phyloP scores from a whole-genome alignment of 2,888 invertebrate species.

The Lasioglossum marginatum region DNA sequence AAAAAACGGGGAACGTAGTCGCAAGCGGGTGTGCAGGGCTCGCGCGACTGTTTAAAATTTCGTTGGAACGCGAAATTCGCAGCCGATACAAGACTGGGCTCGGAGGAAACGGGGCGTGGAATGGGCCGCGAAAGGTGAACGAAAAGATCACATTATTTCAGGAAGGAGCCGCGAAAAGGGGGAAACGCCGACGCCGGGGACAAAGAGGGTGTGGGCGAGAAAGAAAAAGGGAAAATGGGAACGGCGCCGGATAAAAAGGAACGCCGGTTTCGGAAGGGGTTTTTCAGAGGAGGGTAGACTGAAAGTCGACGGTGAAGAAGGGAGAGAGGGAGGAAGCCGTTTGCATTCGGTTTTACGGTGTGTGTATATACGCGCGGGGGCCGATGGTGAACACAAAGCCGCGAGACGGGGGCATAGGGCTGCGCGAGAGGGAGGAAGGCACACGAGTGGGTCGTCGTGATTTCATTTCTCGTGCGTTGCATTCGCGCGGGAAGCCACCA shows the following conservation, averaged over 20 bases:
- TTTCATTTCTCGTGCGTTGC: constrained; percentile 70
- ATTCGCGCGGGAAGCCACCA: constrained; percentile 70
- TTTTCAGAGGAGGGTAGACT: constrained; percentile 11
- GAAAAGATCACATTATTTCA: constrained; percentile 56
- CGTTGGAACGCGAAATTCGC: constrained; percentile 45
- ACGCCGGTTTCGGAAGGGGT: constrained; percentile 9
- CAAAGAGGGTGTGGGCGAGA: constrained; percentile 26
- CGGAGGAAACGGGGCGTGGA: constrained; percentile 22
- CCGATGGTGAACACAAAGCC: constrained; percentile 34
- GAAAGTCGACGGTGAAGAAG: constrained; percentile 20
- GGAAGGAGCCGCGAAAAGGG: constrained; percentile 39
- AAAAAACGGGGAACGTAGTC: background rate
- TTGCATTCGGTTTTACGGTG: constrained; percentile 32
- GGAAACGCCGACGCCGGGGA: constrained; percentile 28
- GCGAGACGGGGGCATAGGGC: constrained; percentile 4
- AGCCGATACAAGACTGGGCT: constrained; percentile 27
- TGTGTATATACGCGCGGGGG: background rate
- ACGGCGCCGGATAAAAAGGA: constrained; percentile 11
- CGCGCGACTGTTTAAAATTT: constrained; percentile 49
- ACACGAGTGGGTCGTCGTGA: constrained; percentile 61
- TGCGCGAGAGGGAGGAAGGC: constrained; percentile 32
- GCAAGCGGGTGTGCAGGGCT: no score
- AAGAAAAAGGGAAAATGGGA: constrained; percentile 22
- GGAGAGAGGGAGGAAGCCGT: constrained; percentile 17
- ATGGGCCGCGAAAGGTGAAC: constrained; percentile 31